phyloP scores from a whole-genome alignment of 1,140 invertebrate genomes.

The Bacillus rossius region DNA sequence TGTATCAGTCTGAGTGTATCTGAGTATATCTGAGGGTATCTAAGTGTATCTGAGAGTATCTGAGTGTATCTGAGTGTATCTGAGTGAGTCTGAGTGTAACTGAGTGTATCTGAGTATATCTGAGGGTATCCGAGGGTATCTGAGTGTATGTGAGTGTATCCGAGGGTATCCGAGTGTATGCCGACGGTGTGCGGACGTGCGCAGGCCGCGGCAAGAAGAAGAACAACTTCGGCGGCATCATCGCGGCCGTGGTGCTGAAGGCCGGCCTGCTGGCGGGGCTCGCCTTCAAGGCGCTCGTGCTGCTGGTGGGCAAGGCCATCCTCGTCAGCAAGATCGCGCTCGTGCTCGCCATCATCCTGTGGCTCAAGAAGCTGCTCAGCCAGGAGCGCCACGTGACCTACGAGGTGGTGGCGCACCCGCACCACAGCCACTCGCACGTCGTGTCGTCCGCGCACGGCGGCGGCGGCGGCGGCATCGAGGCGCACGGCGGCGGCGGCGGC shows the following conservation, averaged over 20 bases:
- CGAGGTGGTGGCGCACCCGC: constrained; percentile 60
- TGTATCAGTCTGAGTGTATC: no score
- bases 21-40: no score
- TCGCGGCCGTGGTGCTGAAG: constrained; percentile 71
- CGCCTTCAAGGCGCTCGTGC: constrained; percentile 71
- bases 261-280: constrained; percentile 70
- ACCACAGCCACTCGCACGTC: constrained; percentile 48
- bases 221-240: constrained; percentile 65
- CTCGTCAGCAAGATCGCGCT: constrained; percentile 77
- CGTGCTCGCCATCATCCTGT: constrained; percentile 69
- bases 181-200: no score
- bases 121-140: no score
- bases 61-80: no score
- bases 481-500: constrained; percentile 36
- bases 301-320: constrained; percentile 76
- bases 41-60: no score
- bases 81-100: no score
- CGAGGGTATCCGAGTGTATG: no score
- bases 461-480: constrained; percentile 37
- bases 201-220: constrained; percentile 63
- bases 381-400: constrained; percentile 67
- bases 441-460: constrained; percentile 37
- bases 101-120: no score
- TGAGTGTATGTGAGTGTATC: no score
- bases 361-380: constrained; percentile 70